These are phyloP conservation scores for Heliconius hortense DNA, from an alignment of 2,888 invertebrate genomes.

Conservation along the genomic window DNA sequence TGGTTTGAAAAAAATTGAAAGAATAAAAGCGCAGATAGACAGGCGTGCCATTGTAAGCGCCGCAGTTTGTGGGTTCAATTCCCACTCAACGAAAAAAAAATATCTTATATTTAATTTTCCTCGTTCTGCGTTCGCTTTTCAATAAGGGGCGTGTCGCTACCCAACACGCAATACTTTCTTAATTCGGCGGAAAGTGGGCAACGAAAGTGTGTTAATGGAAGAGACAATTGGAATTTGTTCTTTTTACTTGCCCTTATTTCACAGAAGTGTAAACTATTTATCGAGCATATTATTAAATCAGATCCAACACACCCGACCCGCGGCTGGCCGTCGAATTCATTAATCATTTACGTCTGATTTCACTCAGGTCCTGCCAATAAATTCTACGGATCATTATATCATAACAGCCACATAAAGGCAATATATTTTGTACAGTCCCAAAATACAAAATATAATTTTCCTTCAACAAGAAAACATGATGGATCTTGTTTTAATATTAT, in stretches of 20 bases:
- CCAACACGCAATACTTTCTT: too few species aligned
- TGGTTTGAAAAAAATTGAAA: too few species aligned
- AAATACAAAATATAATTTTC: slow-evolving; percentile 8
- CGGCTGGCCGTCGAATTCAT: slow-evolving; percentile 40
- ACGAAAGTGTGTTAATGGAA: too few species aligned
- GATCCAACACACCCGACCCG: slow-evolving; percentile 33
- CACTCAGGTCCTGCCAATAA: slow-evolving; percentile 44
- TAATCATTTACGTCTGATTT: slow-evolving; percentile 44
- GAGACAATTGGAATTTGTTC: background rate
- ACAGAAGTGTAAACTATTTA: slow-evolving; percentile 3
- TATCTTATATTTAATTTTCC: too few species aligned
- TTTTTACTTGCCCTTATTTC: background rate
- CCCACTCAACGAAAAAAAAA: too few species aligned
- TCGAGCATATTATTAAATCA: slow-evolving; percentile 36
- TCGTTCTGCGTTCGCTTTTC: too few species aligned
- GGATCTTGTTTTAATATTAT: slow-evolving; percentile 1
- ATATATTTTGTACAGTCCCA: slow-evolving; percentile 30
- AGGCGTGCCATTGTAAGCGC: too few species aligned
- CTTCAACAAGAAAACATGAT: slow-evolving; percentile 12
- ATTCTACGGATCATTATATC: slow-evolving; percentile 41
- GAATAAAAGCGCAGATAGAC: too few species aligned
- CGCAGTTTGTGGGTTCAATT: too few species aligned
- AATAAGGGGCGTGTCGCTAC: too few species aligned
- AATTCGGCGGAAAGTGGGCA: too few species aligned
- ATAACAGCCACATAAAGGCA: slow-evolving; percentile 33